Percentiles rank a stretch among this genome's conserved stretches.
phyloP scores from a whole-genome alignment of 2,797 vertebrate genomes.

The Orestias chungarensis region DNA sequence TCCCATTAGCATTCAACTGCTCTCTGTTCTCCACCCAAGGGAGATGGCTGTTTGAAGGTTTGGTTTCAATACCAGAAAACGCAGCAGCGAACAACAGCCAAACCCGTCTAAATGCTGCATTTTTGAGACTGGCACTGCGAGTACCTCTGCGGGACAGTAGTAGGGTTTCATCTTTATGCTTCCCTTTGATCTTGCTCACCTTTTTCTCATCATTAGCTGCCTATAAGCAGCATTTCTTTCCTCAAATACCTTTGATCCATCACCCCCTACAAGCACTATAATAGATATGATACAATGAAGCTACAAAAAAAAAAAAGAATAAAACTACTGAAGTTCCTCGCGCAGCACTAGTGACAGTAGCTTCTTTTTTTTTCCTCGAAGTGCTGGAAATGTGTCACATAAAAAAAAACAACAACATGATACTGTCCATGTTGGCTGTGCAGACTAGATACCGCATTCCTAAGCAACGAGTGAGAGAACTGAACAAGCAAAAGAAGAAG shows the following conservation, averaged over 20 bases:
- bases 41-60: conserved; percentile 68
- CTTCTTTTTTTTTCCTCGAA: conserved; percentile 65
- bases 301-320: conserved; percentile 40
- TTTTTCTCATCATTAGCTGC: conserved; percentile 48
- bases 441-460: conserved; percentile 66
- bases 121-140: conserved; percentile 48
- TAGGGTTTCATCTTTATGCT: conserved; percentile 74
- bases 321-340: conserved; percentile 57
- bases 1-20: conserved; percentile 54
- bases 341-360: conserved; percentile 59
- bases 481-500: too few relatives aligned
- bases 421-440: conserved; percentile 63
- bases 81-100: conserved; percentile 47
- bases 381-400: conserved; percentile 56
- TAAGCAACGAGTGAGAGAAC: conserved; percentile 62
- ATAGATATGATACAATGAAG: conserved; percentile 44
- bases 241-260: conserved; percentile 62
- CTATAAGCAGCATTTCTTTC: conserved; percentile 30
- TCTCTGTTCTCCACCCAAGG: conserved; percentile 54
- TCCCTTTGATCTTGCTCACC: conserved; percentile 70
- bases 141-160: conserved; percentile 52
- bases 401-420: conserved; percentile 66
- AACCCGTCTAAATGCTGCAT: conserved; percentile 54
- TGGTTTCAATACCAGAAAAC: conserved; percentile 58
- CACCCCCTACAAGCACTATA: conserved; percentile 69